Base-by-base conservation (phyloP, 2,888 invertebrate species). In the Galeruca laticollis region DNA sequence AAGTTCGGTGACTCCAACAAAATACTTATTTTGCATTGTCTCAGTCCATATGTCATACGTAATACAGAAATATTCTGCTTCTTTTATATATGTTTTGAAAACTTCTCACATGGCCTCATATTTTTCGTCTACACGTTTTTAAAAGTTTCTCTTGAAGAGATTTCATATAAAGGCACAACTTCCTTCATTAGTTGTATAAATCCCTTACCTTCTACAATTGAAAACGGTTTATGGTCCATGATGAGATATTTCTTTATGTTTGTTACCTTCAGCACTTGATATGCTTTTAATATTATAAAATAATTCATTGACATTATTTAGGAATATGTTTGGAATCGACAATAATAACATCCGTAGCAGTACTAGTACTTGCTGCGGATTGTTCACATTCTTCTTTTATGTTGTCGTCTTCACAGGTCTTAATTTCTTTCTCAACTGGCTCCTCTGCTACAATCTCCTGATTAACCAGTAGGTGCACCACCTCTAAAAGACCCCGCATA, bases 1-100 rank as follows among this genome's bases (percentile, higher is more conserved):
- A n/a, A n/a, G n/a, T n/a, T n/a, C n/a, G n/a, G 60, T 60, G 37
- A 40, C 60, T 3, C 47, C 60, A 43, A 60, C 15, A 60, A 60
- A 60, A 20, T 40, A 60, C 13, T 37, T n/a, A 20, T 37, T 43
- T 43, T 35, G 18, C 60, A 60, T 60, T 21, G 43, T 60, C 13
- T 60, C 60, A 8, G 60, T 37, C 43, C 60, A 60, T 20, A 61
- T 21, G 26, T 61, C 49, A n/a, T 47, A 47, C 26, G 61, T 61
- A 1, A 61, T n/a, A 31, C 26, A 61, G 21, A 20, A 61, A 2
- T 49, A 13, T 49, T 61, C 49, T 20, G 26, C 20, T 2, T 21
- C 13, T 61, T 61, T 47, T n/a, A 61, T 43, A 8, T 61, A 26
- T 26, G 26, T 49, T 33, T 43, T 31, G 8, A 20, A 49, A 43